phyloP scores from a whole-genome alignment of 2,888 invertebrate species.

The Agrilus cyanescens region DNA sequence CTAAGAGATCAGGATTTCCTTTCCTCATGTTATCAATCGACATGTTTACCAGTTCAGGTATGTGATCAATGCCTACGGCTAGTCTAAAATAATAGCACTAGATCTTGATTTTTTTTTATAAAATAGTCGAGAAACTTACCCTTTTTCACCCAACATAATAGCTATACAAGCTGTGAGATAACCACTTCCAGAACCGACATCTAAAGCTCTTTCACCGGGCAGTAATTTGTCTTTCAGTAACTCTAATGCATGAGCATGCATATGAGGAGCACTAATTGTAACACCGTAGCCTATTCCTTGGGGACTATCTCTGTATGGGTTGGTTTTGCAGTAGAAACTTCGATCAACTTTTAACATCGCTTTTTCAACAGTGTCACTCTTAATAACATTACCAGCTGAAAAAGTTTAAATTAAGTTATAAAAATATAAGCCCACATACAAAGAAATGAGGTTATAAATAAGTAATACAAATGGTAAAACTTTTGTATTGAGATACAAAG shows the following conservation, averaged over 20 bases:
- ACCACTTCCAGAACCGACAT: constrained; percentile 91
- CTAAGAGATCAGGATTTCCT: constrained; percentile 58
- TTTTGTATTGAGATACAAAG: too few species aligned
- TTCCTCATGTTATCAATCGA: constrained; percentile 65
- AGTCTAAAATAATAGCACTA: constrained; percentile 17
- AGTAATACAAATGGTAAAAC: too few species aligned
- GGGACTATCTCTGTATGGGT: constrained; percentile 82
- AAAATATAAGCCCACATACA: too few species aligned
- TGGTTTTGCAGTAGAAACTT: constrained; percentile 61
- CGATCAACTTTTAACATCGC: constrained; percentile 79
- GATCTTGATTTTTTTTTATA: not conserved
- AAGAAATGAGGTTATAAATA: too few species aligned
- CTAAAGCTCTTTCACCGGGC: constrained; percentile 68
- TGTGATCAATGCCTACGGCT: constrained; percentile 81
- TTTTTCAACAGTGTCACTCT: constrained; percentile 58
- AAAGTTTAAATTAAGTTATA: constrained; percentile 3
- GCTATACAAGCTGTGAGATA: constrained; percentile 89
- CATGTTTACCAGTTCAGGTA: constrained; percentile 64
- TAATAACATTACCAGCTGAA: constrained; percentile 69
- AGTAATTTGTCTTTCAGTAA: constrained; percentile 64
- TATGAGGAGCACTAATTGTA: constrained; percentile 93
- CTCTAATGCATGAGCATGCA: constrained; percentile 92
- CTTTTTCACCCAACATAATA: constrained; percentile 61
- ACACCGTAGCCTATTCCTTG: constrained; percentile 91
- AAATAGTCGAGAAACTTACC: constrained; percentile 39